These are phyloP conservation scores for Enteromius unitaeniatus DNA, from an alignment of 2,797 vertebrate species.

Conservation along the genomic window DNA sequence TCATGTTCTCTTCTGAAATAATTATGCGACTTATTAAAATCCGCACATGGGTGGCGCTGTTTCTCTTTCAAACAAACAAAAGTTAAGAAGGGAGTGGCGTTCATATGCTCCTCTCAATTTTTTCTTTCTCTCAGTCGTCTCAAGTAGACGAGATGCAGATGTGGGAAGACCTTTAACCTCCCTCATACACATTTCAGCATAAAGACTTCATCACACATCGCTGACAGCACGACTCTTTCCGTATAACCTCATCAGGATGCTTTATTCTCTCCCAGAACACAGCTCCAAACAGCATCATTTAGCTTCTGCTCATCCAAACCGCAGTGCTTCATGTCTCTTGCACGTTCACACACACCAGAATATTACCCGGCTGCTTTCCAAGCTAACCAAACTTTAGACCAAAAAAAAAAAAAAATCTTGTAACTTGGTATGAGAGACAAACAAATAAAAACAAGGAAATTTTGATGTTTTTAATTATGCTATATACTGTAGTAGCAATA, in stretches of 20 bases:
- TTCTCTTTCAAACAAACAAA: slow-evolving; percentile 56
- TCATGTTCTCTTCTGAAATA: background rate
- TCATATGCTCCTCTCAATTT: background rate
- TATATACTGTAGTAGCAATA: too few species aligned
- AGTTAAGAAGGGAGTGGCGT: background rate
- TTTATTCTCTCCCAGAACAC: background rate
- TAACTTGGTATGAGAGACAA: background rate
- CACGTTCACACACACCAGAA: background rate
- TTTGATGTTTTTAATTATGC: too few species aligned
- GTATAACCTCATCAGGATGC: slow-evolving; percentile 6
- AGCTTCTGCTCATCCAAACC: background rate
- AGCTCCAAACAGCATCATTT: background rate
- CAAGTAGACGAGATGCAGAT: slow-evolving; percentile 63
- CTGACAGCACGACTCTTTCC: background rate
- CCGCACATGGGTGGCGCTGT: slow-evolving; percentile 61
- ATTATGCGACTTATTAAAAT: background rate
- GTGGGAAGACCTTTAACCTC: slow-evolving; percentile 47
- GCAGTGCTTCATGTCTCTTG: background rate
- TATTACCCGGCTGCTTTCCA: background rate
- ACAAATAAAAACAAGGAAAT: background rate
- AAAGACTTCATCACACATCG: background rate
- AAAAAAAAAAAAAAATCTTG: background rate
- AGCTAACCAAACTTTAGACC: background rate
- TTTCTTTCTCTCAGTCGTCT: slow-evolving; percentile 37
- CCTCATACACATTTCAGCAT: background rate